Evolutionary conservation across 1,140 invertebrate species (phyloP).

Genomic region (Laupala kohalensis): DNA sequence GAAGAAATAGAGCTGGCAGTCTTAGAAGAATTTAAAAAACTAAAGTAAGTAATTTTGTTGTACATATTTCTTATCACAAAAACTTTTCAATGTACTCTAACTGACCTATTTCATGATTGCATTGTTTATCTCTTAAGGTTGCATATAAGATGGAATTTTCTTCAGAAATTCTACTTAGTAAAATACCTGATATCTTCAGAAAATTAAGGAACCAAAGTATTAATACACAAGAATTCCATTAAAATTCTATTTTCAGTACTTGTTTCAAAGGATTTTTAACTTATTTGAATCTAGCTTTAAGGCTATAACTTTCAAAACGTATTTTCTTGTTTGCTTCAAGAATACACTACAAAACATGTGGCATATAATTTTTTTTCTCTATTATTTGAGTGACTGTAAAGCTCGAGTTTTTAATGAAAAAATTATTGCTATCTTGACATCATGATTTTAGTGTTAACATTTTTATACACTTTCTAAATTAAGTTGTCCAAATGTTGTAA

Average conservation of each 20-base stretch:
- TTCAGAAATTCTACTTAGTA: too few species aligned
- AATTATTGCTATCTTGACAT: not conserved
- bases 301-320: not conserved
- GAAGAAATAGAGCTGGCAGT: constrained; percentile 87
- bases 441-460: not conserved
- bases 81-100: too few species aligned
- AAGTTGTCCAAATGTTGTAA: not conserved
- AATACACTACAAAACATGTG: too few species aligned
- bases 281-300: not conserved
- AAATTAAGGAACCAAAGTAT: not conserved
- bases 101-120: too few species aligned
- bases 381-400: not conserved
- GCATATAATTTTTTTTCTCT: not conserved
- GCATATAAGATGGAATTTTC: too few species aligned
- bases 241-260: not conserved
- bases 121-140: too few species aligned
- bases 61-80: too few species aligned
- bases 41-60: constrained; percentile 31
- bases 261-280: not conserved
- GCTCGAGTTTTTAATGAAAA: not conserved
- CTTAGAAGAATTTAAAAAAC: constrained; percentile 77
- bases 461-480: not conserved
- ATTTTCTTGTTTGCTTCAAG: not conserved
- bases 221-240: not conserved
- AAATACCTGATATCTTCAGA: too few species aligned